Percentiles rank a stretch among this genome's conserved stretches.
Conservation (phyloP, 2,113 vertebrate genomes). For the Aspidoscelis tigris region DNA sequence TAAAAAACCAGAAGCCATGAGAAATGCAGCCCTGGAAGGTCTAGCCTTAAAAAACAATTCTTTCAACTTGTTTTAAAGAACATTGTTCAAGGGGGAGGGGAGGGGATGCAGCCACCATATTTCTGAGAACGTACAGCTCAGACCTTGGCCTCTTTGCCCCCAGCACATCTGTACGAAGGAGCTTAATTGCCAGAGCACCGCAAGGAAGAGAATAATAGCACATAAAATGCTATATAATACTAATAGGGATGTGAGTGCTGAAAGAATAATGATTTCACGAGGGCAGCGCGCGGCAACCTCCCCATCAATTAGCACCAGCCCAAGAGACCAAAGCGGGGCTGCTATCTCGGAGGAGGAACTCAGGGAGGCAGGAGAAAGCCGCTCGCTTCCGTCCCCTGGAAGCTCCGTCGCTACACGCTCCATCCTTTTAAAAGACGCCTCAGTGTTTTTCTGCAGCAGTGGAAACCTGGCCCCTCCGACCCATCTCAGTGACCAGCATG, state of each 20-base stretch:
- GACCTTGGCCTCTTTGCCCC: background rate
- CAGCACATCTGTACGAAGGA: background rate
- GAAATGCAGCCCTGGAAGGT: background rate
- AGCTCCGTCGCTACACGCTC: rapidly evolving
- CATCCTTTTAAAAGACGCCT: too few relatives aligned
- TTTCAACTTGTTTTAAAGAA: background rate
- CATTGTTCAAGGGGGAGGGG: background rate
- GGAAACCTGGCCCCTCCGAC: too few relatives aligned
- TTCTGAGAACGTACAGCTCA: slow-evolving; percentile 12
- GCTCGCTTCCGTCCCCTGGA: rapidly evolving
- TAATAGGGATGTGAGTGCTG: rapidly evolving
- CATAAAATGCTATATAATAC: background rate
- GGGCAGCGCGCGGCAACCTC: background rate
- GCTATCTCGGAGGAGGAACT: background rate
- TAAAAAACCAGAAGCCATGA: background rate
- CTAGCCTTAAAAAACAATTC: background rate
- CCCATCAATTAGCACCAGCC: slow-evolving; percentile 18
- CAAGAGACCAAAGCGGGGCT: rapidly evolving
- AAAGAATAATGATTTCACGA: rapidly evolving
- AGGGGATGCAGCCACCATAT: background rate
- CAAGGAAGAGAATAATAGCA: background rate
- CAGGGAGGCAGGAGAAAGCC: background rate
- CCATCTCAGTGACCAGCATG: too few relatives aligned
- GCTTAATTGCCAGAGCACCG: background rate
- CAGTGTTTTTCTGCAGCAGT: too few relatives aligned